phyloP scores from a whole-genome alignment of 2,113 vertebrate species.

The Notiomystis cincta region DNA sequence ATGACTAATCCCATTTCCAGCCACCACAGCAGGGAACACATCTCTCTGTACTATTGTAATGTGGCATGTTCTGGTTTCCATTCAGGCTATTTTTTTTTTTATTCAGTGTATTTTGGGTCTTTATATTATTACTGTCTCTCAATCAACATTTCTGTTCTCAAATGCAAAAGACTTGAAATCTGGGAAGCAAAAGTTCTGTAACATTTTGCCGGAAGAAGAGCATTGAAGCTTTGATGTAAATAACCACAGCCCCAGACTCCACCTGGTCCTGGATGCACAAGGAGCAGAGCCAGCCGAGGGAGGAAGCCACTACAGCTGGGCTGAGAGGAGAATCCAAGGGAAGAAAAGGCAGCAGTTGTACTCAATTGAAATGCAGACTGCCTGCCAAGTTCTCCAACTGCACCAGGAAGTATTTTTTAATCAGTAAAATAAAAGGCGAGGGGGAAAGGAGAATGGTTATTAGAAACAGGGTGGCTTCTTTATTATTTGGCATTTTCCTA shows the following conservation, averaged over 20 bases:
- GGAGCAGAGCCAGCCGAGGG: slow-evolving; percentile 2
- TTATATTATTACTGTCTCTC: background rate
- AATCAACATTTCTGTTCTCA: background rate
- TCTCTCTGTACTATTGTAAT: background rate
- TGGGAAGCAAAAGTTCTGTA: background rate
- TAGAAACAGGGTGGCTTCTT: background rate
- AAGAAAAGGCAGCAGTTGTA: slow-evolving; percentile 44
- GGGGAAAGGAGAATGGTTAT: background rate
- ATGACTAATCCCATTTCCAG: background rate
- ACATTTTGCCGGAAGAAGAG: background rate
- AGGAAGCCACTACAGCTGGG: slow-evolving; percentile 58
- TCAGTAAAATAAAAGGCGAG: background rate
- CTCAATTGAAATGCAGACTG: slow-evolving; percentile 12
- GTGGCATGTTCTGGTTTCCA: background rate
- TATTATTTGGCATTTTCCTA: slow-evolving; percentile 12
- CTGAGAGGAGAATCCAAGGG: background rate
- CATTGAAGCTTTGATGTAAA: background rate
- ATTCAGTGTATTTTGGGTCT: background rate
- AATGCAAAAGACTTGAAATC: background rate
- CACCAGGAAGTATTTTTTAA: slow-evolving; percentile 21
- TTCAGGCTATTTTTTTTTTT: background rate
- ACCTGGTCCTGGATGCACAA: slow-evolving; percentile 3
- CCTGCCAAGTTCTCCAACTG: slow-evolving; percentile 44
- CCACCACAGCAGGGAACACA: background rate
- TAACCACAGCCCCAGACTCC: background rate